Evolutionary conservation across 2,888 invertebrate genomes (phyloP), one percentile per base, ranked within the genome.

Genomic region (Diarsia dahlii): DNA sequence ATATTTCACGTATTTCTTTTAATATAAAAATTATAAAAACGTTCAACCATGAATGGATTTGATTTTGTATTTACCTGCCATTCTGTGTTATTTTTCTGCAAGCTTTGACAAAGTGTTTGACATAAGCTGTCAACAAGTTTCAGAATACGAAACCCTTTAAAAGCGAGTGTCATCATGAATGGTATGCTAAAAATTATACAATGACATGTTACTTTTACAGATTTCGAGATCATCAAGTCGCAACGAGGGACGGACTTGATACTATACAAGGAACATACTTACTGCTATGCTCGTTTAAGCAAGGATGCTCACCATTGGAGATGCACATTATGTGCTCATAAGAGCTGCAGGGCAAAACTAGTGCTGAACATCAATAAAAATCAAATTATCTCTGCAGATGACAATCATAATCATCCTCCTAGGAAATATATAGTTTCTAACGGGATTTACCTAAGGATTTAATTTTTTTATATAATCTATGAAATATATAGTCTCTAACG

Each of bases 281-380:
- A 72, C 56, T 72, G 68, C 34, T 48, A 60, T 28, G 60, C 54
- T n/a, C 60, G 80, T 15, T 45, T 56, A 13, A 46, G 64, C 52
- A 71, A 58, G n/a, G 50, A 56, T 20, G 48, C 20, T 9, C 69
- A 72, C 13, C 72, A 67, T 6, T 81, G 81, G 81, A 62, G 78
- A 23, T 81, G 81, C 28, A 71, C 73, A 2, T 34, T 62, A 12
- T 81, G 73, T 28, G 8, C 65, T 34, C 34, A 34, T 12, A 76
- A 48, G 45, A 63, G 54, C 12, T 81, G 81, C 52, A 73, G 28
- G 4, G 80, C 76, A 8, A 81, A 81, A 39, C 18, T 81, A n/a
- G 76, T 69, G 34, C 20, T 81, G 13, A 34, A 66, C 15, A 28
- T 34, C 12, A 64, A 76, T 20, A 73, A 34, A 3, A 60, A 77